Evolutionary conservation across 37 sponge, comb jelly and placozoan genomes (phyloP), one percentile per base, ranked within the genome.

Genomic region (Crambe crambe): DNA sequence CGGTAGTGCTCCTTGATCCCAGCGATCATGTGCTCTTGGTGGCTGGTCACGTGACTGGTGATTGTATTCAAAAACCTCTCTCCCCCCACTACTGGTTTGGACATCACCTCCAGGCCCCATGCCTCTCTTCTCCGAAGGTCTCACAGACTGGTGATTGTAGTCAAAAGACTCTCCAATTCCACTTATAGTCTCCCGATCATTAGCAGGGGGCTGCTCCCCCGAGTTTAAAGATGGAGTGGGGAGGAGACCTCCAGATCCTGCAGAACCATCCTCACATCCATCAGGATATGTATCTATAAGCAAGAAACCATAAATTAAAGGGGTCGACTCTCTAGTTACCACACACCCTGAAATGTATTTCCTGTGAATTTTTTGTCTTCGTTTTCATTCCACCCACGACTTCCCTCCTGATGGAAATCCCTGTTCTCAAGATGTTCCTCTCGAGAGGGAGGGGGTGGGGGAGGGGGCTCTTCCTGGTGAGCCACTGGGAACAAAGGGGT

Each of bases 41-140:
- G 63, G 63, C 26, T 23, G 44, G 5, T 60, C 39, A 73, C 61
- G 66, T 15, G 85, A 65, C 34, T 58, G 87, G 43, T 87, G 87
- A 38, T 87, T 74, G 62, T 87, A 87, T 30, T 87, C 87, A 69
- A 81, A 80, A 22, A 87, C 82, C 25, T 86, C 76, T 9, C 41
- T 26, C 40, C 61, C 58, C 25, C 79, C 76, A 3, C 41, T 26
- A 41, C 61, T 41, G 6, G 6, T 47, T 12, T 47, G 51, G 51
- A 15, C 10, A 47, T 47, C 51, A 54, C 56, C 56, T 20, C 56
- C 18, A 27, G 63, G 25, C 18, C 18, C 4, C 63, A 20, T 61
- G 6, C 38, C 69, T 36, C 38, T 69, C 35, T 76, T 56, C 68
- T 21, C 18, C 0, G 41, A 37, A 41, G 30, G 54, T 31, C 76